A percentile compares a stretch with the other conserved stretches of the same genome.
Conservation (phyloP, 2,888 invertebrate species). For the Cerastoderma edule region DNA sequence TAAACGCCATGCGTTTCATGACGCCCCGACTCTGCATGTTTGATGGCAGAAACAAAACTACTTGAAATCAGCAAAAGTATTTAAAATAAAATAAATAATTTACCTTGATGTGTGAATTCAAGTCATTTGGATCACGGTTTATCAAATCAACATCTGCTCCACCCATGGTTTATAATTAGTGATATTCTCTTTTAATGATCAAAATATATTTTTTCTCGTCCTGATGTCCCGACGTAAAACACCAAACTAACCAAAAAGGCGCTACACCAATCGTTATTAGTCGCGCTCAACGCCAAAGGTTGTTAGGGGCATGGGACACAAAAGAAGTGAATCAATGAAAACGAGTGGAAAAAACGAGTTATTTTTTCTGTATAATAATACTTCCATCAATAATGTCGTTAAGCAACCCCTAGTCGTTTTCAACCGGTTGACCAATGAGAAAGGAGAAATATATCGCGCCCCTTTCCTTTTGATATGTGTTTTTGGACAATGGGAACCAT, state of each 20-base stretch:
- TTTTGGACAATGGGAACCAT: neutral
- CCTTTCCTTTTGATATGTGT: neutral
- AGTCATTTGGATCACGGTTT: constrained; percentile 49
- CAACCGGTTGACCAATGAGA: neutral
- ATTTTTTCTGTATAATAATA: constrained; percentile 7
- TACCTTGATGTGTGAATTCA: constrained; percentile 54
- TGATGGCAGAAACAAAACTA: no score
- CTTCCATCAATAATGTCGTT: constrained; percentile 5
- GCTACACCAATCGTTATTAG: no score
- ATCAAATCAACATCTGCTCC: constrained; percentile 32
- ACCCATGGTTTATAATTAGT: constrained; percentile 1
- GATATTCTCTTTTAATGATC: no score
- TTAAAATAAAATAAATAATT: neutral
- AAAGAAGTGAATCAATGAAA: constrained; percentile 17
- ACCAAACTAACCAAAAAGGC: no score
- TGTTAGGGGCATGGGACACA: constrained; percentile 13
- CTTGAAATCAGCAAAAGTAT: no score
- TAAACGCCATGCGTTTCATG: no score
- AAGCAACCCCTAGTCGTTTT: neutral
- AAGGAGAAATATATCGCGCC: no score
- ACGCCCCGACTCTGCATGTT: no score
- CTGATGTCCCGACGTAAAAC: no score
- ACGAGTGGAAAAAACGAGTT: neutral
- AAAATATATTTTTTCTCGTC: no score
- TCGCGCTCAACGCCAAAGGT: no score